These are phyloP conservation scores for Trogon melanurus DNA, from an alignment of 2,113 vertebrate genomes.

Conservation along the genomic window DNA sequence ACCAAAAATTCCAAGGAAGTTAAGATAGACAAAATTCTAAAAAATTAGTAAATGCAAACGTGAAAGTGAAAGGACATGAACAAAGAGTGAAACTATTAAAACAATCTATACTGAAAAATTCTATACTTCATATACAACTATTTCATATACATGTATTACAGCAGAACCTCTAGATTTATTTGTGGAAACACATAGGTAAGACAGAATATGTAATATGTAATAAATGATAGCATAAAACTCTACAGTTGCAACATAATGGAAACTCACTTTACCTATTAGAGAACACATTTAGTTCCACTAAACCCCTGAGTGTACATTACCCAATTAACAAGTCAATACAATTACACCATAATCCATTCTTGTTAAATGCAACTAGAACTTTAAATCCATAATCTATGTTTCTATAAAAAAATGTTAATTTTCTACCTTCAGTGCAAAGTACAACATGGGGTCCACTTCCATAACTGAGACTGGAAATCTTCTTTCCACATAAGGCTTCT, in stretches of 20 bases:
- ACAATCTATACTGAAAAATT: neutral
- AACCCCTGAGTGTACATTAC: neutral
- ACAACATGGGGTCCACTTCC: constrained; percentile 95
- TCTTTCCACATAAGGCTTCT: constrained; percentile 91
- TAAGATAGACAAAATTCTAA: neutral
- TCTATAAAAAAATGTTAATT: neutral
- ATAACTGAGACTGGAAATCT: constrained; percentile 92
- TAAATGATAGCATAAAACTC: neutral
- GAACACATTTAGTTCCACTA: neutral
- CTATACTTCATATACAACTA: neutral
- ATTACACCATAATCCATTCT: neutral
- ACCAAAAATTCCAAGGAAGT: neutral
- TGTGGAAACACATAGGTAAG: neutral
- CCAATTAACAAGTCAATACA: neutral
- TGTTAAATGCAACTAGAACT: neutral
- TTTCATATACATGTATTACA: neutral
- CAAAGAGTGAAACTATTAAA: neutral
- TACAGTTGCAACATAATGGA: neutral
- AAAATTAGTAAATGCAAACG: neutral
- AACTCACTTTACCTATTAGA: neutral
- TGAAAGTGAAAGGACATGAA: neutral
- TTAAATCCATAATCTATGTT: neutral
- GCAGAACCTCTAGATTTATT: neutral
- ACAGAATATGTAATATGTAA: neutral
- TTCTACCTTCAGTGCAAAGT: constrained; percentile 90